Conservation (phyloP, 2,797 vertebrate species). For the Poeciliopsis infans region DNA sequence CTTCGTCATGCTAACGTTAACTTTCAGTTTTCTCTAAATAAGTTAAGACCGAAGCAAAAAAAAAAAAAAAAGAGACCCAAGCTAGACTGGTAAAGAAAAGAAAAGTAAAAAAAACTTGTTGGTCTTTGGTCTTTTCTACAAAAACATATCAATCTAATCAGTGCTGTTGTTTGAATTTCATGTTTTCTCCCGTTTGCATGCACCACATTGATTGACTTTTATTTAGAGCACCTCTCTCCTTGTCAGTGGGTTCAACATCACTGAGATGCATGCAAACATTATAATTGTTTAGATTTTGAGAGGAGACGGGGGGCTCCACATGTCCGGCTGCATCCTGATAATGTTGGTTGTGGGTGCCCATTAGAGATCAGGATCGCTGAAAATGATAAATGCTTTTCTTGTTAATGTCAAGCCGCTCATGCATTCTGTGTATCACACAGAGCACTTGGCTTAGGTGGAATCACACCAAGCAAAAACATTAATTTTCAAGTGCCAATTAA, state of each 20-base stretch:
- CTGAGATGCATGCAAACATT: slow-evolving; percentile 12
- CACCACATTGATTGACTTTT: not conserved
- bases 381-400: slow-evolving; percentile 51
- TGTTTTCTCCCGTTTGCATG: not conserved
- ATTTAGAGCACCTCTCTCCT: not conserved
- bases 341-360: slow-evolving; percentile 28
- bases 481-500: slow-evolving; percentile 51
- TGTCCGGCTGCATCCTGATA: slow-evolving; percentile 26
- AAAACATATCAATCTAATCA: slow-evolving; percentile 37
- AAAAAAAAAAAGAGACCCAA: slow-evolving; percentile 5
- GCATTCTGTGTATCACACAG: slow-evolving; percentile 31
- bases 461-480: slow-evolving; percentile 36
- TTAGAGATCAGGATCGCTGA: slow-evolving; percentile 44
- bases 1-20: not conserved
- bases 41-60: slow-evolving; percentile 34
- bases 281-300: slow-evolving; percentile 29
- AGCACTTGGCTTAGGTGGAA: slow-evolving; percentile 43
- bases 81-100: slow-evolving; percentile 5
- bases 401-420: slow-evolving; percentile 56
- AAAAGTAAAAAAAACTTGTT: slow-evolving; percentile 1
- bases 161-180: slow-evolving; percentile 21
- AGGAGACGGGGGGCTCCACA: not conserved
- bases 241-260: not conserved
- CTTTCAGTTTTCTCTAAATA: slow-evolving; percentile 20
- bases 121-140: slow-evolving; percentile 22